phyloP scores from a whole-genome alignment of 2,113 vertebrate species.

The Scortum barcoo region DNA sequence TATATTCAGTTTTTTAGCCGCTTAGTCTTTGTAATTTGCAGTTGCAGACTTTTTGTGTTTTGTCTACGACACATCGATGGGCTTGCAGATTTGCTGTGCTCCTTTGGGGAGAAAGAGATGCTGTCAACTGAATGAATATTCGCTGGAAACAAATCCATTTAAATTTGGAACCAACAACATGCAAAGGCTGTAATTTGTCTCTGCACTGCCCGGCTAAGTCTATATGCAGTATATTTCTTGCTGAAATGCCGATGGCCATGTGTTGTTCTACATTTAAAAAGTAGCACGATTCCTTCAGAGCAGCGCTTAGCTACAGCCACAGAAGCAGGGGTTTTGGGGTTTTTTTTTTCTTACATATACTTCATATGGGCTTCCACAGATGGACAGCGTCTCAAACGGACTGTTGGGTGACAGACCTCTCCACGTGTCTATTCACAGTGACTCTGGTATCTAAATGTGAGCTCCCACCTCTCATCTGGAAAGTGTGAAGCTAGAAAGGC shows the following conservation, averaged over 20 bases:
- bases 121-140: constrained; percentile 52
- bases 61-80: constrained; percentile 37
- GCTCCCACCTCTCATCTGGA: constrained; percentile 67
- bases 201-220: constrained; percentile 2
- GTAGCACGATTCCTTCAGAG: constrained; percentile 41
- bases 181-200: constrained; percentile 49
- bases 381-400: constrained; percentile 18
- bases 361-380: constrained; percentile 29
- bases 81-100: constrained; percentile 37
- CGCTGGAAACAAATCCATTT: constrained; percentile 54
- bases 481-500: constrained; percentile 71
- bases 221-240: constrained; percentile 31
- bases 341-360: constrained; percentile 34
- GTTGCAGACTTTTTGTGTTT: constrained; percentile 39
- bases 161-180: constrained; percentile 56
- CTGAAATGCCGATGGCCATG: constrained; percentile 47
- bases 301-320: constrained; percentile 6
- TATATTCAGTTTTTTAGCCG: constrained; percentile 45
- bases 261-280: constrained; percentile 56
- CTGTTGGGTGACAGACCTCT: constrained; percentile 40
- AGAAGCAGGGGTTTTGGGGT: no score
- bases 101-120: constrained; percentile 41
- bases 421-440: constrained; percentile 42
- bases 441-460: constrained; percentile 64
- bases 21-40: constrained; percentile 48